Conservation (phyloP, 2,888 invertebrate species). For the Carcina quercana region DNA sequence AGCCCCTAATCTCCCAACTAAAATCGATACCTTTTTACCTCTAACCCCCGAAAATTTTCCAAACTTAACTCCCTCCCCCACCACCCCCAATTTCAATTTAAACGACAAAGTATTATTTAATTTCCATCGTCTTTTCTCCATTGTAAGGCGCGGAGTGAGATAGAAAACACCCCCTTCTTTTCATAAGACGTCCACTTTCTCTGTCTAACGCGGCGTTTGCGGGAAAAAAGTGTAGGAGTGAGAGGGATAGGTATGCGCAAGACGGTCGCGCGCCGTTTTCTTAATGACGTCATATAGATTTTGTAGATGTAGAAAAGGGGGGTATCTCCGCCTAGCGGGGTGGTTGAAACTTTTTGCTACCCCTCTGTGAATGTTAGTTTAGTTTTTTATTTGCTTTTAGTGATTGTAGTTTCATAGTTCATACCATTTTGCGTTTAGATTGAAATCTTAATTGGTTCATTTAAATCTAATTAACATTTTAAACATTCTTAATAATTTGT, state of each 20-base stretch:
- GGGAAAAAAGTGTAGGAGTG: constrained; percentile 29
- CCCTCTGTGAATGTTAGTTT: constrained; percentile 51
- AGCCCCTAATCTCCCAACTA: constrained; percentile 53
- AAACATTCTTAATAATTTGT: too few relatives aligned
- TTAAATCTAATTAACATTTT: too few relatives aligned
- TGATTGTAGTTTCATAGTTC: too few relatives aligned
- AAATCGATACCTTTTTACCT: constrained; percentile 72
- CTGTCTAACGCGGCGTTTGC: constrained; percentile 23
- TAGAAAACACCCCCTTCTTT: constrained; percentile 32
- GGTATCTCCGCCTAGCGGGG: constrained; percentile 26
- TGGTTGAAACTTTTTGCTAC: constrained; percentile 53
- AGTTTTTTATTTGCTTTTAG: too few relatives aligned
- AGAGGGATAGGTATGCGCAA: constrained; percentile 54
- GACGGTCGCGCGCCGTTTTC: constrained; percentile 61
- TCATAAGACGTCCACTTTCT: constrained; percentile 51
- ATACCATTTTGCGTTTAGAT: too few relatives aligned
- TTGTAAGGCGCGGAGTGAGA: constrained; percentile 61
- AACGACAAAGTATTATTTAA: constrained; percentile 75
- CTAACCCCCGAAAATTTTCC: constrained; percentile 60
- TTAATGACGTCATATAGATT: constrained; percentile 72
- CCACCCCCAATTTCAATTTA: constrained; percentile 57
- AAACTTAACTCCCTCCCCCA: constrained; percentile 47
- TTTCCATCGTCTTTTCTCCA: constrained; percentile 69
- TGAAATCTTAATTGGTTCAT: too few relatives aligned
- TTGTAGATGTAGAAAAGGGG: constrained; percentile 57